Percentiles rank a stretch among this genome's conserved stretches.
Evolutionary conservation across 2,888 invertebrate genomes (phyloP).

Genomic region (Hoplodrina ambigua): DNA sequence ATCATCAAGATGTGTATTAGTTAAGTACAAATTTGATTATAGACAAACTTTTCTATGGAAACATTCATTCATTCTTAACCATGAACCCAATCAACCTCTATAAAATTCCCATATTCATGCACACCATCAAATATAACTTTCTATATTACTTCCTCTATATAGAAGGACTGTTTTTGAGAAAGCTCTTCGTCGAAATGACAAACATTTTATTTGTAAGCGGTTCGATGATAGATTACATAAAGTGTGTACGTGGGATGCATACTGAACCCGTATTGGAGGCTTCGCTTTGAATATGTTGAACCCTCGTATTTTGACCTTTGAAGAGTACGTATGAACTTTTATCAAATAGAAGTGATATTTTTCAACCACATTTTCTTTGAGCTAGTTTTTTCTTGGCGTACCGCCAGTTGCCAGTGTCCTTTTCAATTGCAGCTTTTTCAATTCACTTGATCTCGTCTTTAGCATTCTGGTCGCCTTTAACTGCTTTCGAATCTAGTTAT

Average conservation of each 20-base stretch:
- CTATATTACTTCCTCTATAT: slow-evolving; percentile 66
- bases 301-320: slow-evolving; percentile 32
- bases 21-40: not conserved
- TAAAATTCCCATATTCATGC: slow-evolving; percentile 43
- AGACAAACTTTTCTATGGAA: not conserved
- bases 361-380: slow-evolving; percentile 15
- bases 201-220: slow-evolving; percentile 56
- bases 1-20: too few relatives aligned
- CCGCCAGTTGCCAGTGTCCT: slow-evolving; percentile 35
- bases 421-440: slow-evolving; percentile 51
- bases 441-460: slow-evolving; percentile 39
- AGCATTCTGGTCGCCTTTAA: slow-evolving; percentile 28
- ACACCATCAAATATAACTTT: slow-evolving; percentile 43
- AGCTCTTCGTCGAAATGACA: slow-evolving; percentile 61
- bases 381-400: slow-evolving; percentile 33
- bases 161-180: slow-evolving; percentile 60
- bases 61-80: not conserved
- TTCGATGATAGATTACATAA: slow-evolving; percentile 53
- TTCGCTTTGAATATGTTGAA: slow-evolving; percentile 33
- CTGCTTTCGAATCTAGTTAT: slow-evolving; percentile 44
- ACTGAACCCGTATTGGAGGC: slow-evolving; percentile 13
- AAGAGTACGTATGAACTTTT: slow-evolving; percentile 17
- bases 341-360: slow-evolving; percentile 14
- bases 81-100: slow-evolving; percentile 8
- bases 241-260: slow-evolving; percentile 54